A percentile compares a stretch with the other conserved stretches of the same genome.
phyloP scores from a whole-genome alignment of 2,888 invertebrate species.

The Reticulitermes lucifugus region DNA sequence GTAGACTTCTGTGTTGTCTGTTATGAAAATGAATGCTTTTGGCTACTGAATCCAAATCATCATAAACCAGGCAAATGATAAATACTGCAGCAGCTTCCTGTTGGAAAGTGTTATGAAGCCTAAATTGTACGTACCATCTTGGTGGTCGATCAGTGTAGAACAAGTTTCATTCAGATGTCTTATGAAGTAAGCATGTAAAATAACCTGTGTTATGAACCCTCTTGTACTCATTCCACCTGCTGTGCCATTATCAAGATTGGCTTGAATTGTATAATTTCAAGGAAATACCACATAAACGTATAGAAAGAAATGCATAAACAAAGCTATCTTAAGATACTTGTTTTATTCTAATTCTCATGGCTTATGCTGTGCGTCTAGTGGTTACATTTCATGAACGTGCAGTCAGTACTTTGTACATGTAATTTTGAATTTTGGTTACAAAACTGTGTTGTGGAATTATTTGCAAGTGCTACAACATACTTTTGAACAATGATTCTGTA shows the following conservation, averaged over 20 bases:
- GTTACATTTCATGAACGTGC: background rate
- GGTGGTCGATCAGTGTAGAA: background rate
- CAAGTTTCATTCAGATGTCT: background rate
- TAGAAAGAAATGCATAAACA: background rate
- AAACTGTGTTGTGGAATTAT: too few species aligned
- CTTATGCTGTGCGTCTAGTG: background rate
- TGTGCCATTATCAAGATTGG: background rate
- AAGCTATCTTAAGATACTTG: background rate
- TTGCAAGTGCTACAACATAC: too few species aligned
- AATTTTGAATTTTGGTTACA: too few species aligned
- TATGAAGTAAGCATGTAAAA: background rate
- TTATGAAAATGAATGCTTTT: background rate
- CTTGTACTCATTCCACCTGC: constrained; percentile 2
- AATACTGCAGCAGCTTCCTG: background rate
- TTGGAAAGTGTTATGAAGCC: background rate
- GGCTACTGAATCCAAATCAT: background rate
- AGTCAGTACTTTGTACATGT: background rate
- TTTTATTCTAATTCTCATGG: background rate
- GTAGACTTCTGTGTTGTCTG: background rate
- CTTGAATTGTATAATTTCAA: background rate
- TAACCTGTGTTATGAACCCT: background rate
- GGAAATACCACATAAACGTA: too few species aligned
- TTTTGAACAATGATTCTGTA: too few species aligned
- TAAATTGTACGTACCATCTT: background rate
- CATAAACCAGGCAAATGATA: background rate